phyloP scores from a whole-genome alignment of 2,797 vertebrate genomes.

The Acridotheres tristis region DNA sequence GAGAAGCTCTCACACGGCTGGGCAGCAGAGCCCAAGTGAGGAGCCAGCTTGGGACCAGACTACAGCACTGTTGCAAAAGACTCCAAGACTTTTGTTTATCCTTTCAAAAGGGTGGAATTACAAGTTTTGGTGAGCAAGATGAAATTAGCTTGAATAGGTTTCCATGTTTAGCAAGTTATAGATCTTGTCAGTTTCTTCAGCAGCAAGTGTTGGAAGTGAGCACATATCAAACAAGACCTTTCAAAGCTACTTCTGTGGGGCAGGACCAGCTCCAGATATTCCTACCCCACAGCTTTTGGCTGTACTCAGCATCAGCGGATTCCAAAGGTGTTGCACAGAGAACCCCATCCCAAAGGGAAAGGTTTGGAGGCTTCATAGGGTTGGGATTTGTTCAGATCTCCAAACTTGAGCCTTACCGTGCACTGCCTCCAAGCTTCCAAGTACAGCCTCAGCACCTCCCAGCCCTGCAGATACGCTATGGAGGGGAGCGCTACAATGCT shows the following conservation, averaged over 20 bases:
- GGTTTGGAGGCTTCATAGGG: neutral
- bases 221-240: neutral
- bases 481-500: neutral
- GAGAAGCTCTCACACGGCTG: neutral
- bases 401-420: neutral
- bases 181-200: neutral
- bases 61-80: neutral
- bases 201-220: neutral
- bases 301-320: neutral
- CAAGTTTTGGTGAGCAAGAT: neutral
- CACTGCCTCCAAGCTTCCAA: neutral
- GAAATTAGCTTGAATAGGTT: neutral
- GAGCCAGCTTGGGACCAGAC: neutral
- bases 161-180: neutral
- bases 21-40: neutral
- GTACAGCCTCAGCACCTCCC: neutral
- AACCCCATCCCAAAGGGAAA: neutral
- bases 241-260: neutral
- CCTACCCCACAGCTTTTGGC: neutral
- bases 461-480: fast-evolving
- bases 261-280: neutral
- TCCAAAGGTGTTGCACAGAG: neutral
- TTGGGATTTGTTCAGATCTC: neutral
- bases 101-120: neutral
- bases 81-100: neutral